Evolutionary conservation across 2,888 invertebrate genomes (phyloP).

Genomic region (Dynastes grantii): DNA sequence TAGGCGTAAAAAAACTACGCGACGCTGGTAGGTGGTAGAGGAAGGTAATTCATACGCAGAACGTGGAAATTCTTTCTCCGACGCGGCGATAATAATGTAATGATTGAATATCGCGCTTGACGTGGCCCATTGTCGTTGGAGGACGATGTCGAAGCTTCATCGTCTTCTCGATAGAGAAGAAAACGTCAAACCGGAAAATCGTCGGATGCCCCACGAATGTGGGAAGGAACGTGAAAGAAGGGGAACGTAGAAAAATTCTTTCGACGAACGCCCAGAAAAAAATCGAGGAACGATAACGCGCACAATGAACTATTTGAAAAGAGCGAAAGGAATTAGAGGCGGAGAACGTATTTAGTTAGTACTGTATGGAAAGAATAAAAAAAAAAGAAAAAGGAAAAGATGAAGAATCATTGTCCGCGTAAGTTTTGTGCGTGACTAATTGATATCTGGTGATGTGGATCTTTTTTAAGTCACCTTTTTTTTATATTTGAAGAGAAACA

Average conservation of each 20-base stretch:
- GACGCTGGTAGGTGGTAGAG: background rate
- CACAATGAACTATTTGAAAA: constrained; percentile 20
- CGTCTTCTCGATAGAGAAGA: background rate
- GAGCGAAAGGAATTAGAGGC: constrained; percentile 13
- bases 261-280: background rate
- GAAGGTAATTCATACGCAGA: constrained; percentile 12
- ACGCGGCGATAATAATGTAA: constrained; percentile 23
- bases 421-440: constrained; percentile 8
- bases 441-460: background rate
- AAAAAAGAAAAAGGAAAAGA: background rate
- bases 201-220: background rate
- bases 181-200: constrained; percentile 11
- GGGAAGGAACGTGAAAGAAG: background rate
- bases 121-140: constrained; percentile 34
- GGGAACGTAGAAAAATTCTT: background rate
- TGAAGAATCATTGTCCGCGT: constrained; percentile 11
- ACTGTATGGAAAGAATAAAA: background rate
- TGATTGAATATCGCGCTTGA: constrained; percentile 37
- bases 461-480: background rate
- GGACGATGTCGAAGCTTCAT: constrained; percentile 7
- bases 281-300: constrained; percentile 6
- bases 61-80: constrained; percentile 23
- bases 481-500: background rate
- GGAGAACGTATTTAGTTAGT: background rate
- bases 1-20: no score